Evolutionary conservation across 1,140 invertebrate genomes (phyloP).

Genomic region (Lordiphosa mommai): DNA sequence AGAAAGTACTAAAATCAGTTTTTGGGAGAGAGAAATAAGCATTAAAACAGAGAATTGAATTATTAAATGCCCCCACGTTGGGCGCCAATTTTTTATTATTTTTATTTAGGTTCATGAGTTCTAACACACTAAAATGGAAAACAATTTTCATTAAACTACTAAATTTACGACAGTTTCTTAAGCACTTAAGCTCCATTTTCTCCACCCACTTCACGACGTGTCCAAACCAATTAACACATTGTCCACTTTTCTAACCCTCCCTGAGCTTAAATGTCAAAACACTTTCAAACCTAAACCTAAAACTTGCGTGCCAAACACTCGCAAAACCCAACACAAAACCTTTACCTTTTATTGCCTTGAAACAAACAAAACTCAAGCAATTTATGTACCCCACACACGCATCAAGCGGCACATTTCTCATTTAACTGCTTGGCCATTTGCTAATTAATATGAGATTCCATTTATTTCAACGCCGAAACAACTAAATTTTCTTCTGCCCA

Average conservation of each 20-base stretch:
- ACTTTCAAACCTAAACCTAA: slow-evolving; percentile 34
- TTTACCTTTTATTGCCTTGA: slow-evolving; percentile 47
- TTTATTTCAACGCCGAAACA: slow-evolving; percentile 65
- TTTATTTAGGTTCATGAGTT: no score
- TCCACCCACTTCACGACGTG: slow-evolving; percentile 58
- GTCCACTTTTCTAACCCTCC: slow-evolving; percentile 58
- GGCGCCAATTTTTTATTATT: no score
- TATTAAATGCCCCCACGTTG: no score
- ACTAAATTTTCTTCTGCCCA: slow-evolving; percentile 50
- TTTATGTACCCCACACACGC: slow-evolving; percentile 63
- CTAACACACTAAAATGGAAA: no score
- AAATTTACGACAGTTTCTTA: no score
- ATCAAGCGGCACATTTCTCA: slow-evolving; percentile 65
- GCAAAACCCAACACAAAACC: slow-evolving; percentile 44
- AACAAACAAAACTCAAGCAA: slow-evolving; percentile 13
- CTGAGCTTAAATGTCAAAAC: slow-evolving; percentile 45
- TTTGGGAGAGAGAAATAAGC: no score
- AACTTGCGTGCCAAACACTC: slow-evolving; percentile 61
- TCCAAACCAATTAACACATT: slow-evolving; percentile 73
- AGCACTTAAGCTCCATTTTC: no score
- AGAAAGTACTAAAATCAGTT: no score
- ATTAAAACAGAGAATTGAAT: no score
- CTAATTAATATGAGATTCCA: slow-evolving; percentile 73
- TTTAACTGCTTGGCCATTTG: slow-evolving; percentile 74
- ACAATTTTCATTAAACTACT: no score